Evolutionary conservation across 92 coral and sea anemone genomes (phyloP).

Genomic region (Galaxea fascicularis): DNA sequence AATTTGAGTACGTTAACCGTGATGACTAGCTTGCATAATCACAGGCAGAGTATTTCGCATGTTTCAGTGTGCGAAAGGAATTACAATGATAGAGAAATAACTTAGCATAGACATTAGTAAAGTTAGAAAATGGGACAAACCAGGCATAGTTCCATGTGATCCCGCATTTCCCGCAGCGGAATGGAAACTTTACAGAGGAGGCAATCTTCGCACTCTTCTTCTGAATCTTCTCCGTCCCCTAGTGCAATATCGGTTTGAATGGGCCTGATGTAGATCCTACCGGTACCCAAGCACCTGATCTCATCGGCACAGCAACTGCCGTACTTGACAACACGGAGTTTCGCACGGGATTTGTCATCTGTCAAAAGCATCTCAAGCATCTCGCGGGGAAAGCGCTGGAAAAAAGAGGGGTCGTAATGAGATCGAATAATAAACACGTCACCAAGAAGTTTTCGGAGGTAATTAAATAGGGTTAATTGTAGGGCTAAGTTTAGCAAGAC

Average conservation of each 20-base stretch:
- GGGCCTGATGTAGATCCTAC: slow-evolving; percentile 70
- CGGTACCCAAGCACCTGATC: slow-evolving; percentile 62
- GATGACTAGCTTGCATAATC: no score
- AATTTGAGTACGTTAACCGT: no score
- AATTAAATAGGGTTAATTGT: no score
- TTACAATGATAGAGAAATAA: not conserved
- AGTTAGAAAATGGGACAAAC: not conserved
- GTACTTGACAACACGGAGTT: slow-evolving; percentile 58
- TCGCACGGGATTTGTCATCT: slow-evolving; percentile 46
- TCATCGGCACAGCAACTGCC: slow-evolving; percentile 65
- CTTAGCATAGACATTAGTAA: not conserved
- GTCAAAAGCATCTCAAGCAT: slow-evolving; percentile 61
- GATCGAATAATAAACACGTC: no score
- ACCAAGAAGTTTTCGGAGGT: not conserved
- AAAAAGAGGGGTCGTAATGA: no score
- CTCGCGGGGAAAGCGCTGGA: slow-evolving; percentile 68
- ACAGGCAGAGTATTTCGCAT: not conserved
- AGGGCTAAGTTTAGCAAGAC: no score
- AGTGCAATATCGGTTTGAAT: slow-evolving; percentile 57
- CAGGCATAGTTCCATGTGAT: not conserved
- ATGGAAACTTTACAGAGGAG: slow-evolving; percentile 37
- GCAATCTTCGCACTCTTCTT: not conserved
- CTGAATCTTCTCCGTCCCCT: not conserved
- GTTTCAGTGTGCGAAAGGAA: no score
- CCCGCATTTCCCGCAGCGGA: slow-evolving; percentile 18